Percentiles rank a stretch among this genome's conserved stretches.
phyloP scores from a whole-genome alignment of 2,888 invertebrate genomes.

The Anarsia innoxiella region DNA sequence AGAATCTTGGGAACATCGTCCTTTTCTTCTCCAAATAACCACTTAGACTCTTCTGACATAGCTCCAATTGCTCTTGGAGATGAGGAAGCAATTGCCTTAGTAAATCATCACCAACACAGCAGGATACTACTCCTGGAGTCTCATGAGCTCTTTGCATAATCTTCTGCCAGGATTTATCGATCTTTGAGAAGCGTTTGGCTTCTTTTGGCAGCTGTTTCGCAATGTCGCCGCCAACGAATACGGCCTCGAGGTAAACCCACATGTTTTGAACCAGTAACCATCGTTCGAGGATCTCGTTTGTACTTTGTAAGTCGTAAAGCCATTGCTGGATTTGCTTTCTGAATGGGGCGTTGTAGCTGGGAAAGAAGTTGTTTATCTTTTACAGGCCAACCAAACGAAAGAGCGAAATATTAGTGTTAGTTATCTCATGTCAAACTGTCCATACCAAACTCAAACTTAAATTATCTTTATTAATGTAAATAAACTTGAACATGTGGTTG shows the following conservation, averaged over 20 bases:
- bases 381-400: too few relatives aligned
- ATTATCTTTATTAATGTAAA: too few relatives aligned
- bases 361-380: too few relatives aligned
- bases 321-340: constrained; percentile 97
- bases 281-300: constrained; percentile 96
- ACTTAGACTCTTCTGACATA: constrained; percentile 97
- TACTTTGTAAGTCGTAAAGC: constrained; percentile 95
- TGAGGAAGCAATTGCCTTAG: constrained; percentile 93
- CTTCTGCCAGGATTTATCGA: constrained; percentile 99
- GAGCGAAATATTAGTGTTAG: too few relatives aligned
- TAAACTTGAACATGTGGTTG: too few relatives aligned
- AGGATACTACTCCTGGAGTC: constrained; percentile 95
- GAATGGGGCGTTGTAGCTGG: constrained; percentile 96
- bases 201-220: constrained; percentile 98
- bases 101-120: constrained; percentile 97
- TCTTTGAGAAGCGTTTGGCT: constrained; percentile 95
- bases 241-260: constrained; percentile 99
- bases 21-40: constrained; percentile 94
- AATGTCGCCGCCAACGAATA: constrained; percentile 98
- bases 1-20: constrained; percentile 95
- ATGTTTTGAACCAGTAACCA: constrained; percentile 98
- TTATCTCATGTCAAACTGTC: too few relatives aligned
- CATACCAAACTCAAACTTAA: too few relatives aligned
- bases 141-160: constrained; percentile 98
- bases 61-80: constrained; percentile 95